These are phyloP conservation scores for Encarsia formosa DNA, from an alignment of 2,888 invertebrate genomes.

Conservation along the genomic window DNA sequence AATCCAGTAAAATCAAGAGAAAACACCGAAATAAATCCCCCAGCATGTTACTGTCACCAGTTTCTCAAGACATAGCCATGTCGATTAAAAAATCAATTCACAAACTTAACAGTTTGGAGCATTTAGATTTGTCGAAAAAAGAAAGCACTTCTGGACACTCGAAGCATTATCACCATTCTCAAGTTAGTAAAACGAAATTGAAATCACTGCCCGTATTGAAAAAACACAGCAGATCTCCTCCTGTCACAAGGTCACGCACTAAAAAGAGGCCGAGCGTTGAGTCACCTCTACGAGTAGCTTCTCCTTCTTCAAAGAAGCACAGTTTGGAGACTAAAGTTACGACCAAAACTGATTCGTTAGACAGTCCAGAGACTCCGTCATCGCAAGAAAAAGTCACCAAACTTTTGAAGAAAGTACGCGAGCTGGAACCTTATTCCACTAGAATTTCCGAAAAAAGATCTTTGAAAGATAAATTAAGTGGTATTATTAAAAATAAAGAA, in stretches of 20 bases:
- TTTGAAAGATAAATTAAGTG: conserved; percentile 43
- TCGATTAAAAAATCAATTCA: conserved; percentile 19
- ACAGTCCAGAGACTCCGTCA: conserved; percentile 1
- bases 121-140: background rate
- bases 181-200: conserved; percentile 6
- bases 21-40: conserved; percentile 20
- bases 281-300: background rate
- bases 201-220: background rate
- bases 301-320: background rate
- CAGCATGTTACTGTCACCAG: background rate
- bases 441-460: conserved; percentile 34
- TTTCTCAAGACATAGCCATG: conserved; percentile 1
- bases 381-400: conserved; percentile 31
- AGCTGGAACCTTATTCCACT: conserved; percentile 35
- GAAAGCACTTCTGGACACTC: background rate
- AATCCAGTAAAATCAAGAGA: conserved; percentile 31
- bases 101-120: background rate
- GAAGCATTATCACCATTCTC: conserved; percentile 4
- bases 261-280: background rate
- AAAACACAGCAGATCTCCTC: conserved; percentile 2
- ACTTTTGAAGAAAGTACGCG: conserved; percentile 42
- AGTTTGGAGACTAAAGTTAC: no score
- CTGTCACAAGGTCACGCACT: background rate
- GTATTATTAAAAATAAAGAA: conserved; percentile 36
- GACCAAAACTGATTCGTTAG: no score